These are phyloP conservation scores for Drosophila trapezifrons DNA, from an alignment of 1,140 invertebrate genomes.

Conservation along the genomic window DNA sequence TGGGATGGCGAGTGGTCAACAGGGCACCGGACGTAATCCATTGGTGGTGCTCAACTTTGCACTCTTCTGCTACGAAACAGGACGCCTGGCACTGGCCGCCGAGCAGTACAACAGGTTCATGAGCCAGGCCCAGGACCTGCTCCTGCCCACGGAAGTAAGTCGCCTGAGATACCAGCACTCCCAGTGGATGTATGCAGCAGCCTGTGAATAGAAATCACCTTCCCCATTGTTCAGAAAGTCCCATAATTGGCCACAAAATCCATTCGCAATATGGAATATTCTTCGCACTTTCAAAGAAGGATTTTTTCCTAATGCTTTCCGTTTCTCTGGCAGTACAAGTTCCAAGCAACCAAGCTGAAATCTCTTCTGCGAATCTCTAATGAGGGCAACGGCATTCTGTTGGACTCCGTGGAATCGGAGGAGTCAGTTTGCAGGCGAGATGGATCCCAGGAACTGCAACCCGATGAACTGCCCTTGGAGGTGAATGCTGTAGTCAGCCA, in stretches of 20 bases:
- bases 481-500: conserved; percentile 75
- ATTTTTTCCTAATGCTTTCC: neutral
- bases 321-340: conserved; percentile 65
- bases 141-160: conserved; percentile 83
- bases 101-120: conserved; percentile 78
- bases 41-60: conserved; percentile 79
- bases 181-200: conserved; percentile 60
- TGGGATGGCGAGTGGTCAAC: conserved; percentile 30
- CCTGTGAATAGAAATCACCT: conserved; percentile 4
- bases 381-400: conserved; percentile 53
- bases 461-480: conserved; percentile 69
- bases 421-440: neutral
- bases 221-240: neutral
- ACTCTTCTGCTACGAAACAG: conserved; percentile 75
- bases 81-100: conserved; percentile 61
- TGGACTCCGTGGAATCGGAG: conserved; percentile 10
- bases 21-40: conserved; percentile 60
- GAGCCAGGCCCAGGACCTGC: conserved; percentile 69
- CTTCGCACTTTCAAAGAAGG: too few relatives aligned
- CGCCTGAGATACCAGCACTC: conserved; percentile 38
- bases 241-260: conserved; percentile 24
- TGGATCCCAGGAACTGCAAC: neutral
- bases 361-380: conserved; percentile 73
- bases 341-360: conserved; percentile 80
- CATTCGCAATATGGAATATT: neutral